Evolutionary conservation across 92 coral and sea anemone genomes (phyloP), one percentile per base, ranked within the genome.

Genomic region (Parazoanthus atlanticus): DNA sequence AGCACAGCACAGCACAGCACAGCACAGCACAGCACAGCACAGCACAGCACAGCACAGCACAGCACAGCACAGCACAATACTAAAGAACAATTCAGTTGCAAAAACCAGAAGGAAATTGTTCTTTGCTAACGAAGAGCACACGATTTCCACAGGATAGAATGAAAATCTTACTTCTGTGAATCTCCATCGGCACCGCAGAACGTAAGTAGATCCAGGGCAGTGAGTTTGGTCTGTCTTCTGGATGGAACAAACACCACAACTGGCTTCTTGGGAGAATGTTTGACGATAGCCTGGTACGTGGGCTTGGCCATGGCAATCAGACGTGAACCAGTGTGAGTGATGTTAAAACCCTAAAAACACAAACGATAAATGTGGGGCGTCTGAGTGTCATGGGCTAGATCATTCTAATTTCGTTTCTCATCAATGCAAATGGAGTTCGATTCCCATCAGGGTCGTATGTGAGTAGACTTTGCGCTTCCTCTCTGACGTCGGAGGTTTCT

Each of bases 291-390:
- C 82, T 97, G 99, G 80, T 97, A 97, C 0, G 94, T 89, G 41
- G 99, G 99, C 82, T 97, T 97, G 7, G 99, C 94, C 99, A 97
- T 97, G 86, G 99, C 99, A 11, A 95, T 95, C 90, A 97, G 89
- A 41, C 99, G 95, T 65, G 99, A 97, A 3, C 98, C 98, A 17
- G 99, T 97, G 91, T 97, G 99, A 11, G 99, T 95, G 88, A 97
- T 97, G 91, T 96, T 93, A 82, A 97, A 97, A 9, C 99, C 99
- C 96, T 97, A 82, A 11, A n/a, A 72, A 91, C 36, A 82, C 79
- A 56, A 73, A 78, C 16, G n/a, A 34, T n/a, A 25, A 52, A 6
- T 17, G 56, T 15, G 66, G 23, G 23, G 66, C 23, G 25, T 56
- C 23, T 16, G 66, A 16, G 25, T 10, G 25, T 56, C 25, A 56